Percentiles rank a stretch among this genome's conserved stretches.
Conservation (phyloP, 2,888 invertebrate genomes). For the Pilophorus perplexus region DNA sequence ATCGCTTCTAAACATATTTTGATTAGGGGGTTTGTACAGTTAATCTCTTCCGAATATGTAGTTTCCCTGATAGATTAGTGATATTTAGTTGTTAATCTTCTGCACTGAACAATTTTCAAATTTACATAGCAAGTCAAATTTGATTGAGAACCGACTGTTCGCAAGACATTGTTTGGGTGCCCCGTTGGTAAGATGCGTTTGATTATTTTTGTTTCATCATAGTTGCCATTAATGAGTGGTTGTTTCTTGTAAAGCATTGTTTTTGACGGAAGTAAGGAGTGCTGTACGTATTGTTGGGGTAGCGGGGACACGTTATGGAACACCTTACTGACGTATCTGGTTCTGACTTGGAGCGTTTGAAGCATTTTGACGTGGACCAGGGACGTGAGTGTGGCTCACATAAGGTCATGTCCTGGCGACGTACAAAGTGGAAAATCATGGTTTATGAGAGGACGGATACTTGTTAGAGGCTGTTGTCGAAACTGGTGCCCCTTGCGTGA, state of each 20-base stretch:
- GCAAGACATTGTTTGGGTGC: conserved; percentile 13
- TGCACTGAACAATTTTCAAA: neutral
- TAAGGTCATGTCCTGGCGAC: no score
- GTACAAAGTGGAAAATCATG: no score
- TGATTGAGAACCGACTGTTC: conserved; percentile 5
- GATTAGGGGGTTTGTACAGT: conserved; percentile 34
- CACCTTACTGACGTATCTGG: neutral
- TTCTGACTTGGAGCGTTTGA: neutral
- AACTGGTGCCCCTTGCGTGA: no score
- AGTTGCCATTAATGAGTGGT: neutral
- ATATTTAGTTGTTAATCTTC: conserved; percentile 18
- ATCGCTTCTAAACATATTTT: conserved; percentile 29
- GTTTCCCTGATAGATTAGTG: conserved; percentile 22
- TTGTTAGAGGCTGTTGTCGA: no score
- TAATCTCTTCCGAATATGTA: conserved; percentile 28
- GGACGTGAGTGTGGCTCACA: no score
- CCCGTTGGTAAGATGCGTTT: conserved; percentile 1
- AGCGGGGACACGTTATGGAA: neutral
- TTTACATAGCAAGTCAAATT: neutral
- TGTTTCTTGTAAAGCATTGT: neutral
- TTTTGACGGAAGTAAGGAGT: no score
- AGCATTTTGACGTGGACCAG: no score
- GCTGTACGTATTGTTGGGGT: neutral
- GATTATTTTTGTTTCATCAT: neutral
- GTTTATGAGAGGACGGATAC: no score